Evolutionary conservation across 2,888 invertebrate genomes (phyloP), one percentile per base, ranked within the genome.

Genomic region (Pristionchus fissidentatus): DNA sequence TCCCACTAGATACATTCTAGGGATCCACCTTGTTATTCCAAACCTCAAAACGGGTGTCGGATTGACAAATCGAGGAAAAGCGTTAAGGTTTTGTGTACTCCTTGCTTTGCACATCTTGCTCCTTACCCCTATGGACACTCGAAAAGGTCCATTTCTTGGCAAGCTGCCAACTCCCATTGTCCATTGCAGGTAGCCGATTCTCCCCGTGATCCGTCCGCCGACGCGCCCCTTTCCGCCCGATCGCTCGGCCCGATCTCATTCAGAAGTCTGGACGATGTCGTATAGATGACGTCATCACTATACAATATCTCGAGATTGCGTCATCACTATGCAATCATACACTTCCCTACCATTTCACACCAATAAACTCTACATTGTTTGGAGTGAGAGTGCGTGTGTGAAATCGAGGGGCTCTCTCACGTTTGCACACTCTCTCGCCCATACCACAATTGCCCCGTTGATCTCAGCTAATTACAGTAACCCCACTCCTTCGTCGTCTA

Each of bases 161-260:
- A n/a, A n/a, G n/a, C n/a, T n/a, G n/a, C n/a, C n/a, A n/a, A n/a
- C n/a, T n/a, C n/a, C n/a, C n/a, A n/a, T n/a, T n/a, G n/a, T 62
- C 66, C 8, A 26, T 75, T 8, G 13, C 55, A 79, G 79, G 79
- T 79, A 0, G 26, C 79, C 38, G 55, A 38, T 46, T 79, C 79
- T 38, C 79, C 79, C 22, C 79, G 79, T 8, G 38, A 55, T 26
- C 49, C 55, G 8, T 19, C 55, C 38, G 26, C 49, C 26, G 38
- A 38, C 38, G 55, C 29, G 5, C 79, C 79, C 4, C 52, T 79
- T 26, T 79, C 79, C 0, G 57, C 79, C 15, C 35, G 79, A 3
- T 57, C 79, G 8, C 79, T 79, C 57, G 79, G 79, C n/a, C 49
- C 79, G n/a, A 79, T 79, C n/a, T 79, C 79, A 0, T 79, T 79